These are phyloP conservation scores for Baccha elongata DNA, from an alignment of 2,888 invertebrate species.

Conservation along the genomic window DNA sequence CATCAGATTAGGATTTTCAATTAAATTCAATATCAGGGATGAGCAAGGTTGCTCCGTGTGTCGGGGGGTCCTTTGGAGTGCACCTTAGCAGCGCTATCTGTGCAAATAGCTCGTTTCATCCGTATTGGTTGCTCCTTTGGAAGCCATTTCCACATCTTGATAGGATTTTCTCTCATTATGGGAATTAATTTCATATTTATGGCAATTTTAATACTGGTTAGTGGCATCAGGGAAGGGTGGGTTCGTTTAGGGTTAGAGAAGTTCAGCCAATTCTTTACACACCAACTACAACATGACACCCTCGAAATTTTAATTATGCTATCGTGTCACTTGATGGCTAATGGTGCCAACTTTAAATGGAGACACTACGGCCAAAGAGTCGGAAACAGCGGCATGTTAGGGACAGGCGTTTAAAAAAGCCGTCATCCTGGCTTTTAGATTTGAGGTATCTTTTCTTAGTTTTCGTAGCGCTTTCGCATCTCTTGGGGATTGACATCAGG, in stretches of 20 bases:
- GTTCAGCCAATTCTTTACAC: conserved; percentile 44
- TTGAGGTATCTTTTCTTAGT: conserved; percentile 34
- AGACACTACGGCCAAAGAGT: not conserved
- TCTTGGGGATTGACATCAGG: conserved; percentile 50
- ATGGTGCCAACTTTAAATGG: not conserved
- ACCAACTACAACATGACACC: no score
- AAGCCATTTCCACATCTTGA: conserved; percentile 50
- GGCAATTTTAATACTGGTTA: conserved; percentile 67
- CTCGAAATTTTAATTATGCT: conserved; percentile 67
- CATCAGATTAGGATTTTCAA: conserved; percentile 80
- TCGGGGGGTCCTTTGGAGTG: conserved; percentile 11
- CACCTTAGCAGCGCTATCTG: conserved; percentile 31
- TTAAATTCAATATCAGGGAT: conserved; percentile 77
- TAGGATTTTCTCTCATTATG: conserved; percentile 66
- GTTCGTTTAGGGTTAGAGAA: conserved; percentile 9
- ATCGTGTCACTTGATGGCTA: conserved; percentile 50
- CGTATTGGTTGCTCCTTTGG: conserved; percentile 13
- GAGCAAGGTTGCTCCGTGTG: conserved; percentile 21
- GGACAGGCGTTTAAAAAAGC: no score
- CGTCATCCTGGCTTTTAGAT: not conserved
- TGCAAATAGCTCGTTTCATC: conserved; percentile 30
- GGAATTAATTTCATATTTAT: conserved; percentile 74
- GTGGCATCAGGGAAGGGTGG: conserved; percentile 15
- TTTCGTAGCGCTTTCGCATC: not conserved
- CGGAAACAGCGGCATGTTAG: no score